Conservation (phyloP, 2,113 vertebrate genomes). For the Elanoides forficatus region DNA sequence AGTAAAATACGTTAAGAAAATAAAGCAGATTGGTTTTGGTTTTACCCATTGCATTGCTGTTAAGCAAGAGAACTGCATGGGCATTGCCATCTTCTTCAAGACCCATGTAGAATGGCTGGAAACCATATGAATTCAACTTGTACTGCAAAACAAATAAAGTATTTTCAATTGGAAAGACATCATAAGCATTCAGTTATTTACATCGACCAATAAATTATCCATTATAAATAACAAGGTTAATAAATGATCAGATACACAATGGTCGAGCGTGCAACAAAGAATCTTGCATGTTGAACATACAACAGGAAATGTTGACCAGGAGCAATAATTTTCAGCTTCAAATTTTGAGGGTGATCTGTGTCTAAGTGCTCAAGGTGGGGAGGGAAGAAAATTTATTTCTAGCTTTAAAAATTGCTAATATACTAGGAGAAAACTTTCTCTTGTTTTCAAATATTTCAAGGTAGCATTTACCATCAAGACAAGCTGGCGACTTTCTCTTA, state of each 20-base stretch:
- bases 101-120: conserved; percentile 91
- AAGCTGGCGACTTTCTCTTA: background rate
- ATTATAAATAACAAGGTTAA: background rate
- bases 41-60: conserved; percentile 95
- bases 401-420: background rate
- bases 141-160: conserved; percentile 63
- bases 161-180: background rate
- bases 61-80: conserved; percentile 87
- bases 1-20: background rate
- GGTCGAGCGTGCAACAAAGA: rapidly evolving
- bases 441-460: background rate
- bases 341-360: background rate
- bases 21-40: background rate
- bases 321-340: background rate
- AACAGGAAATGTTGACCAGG: background rate
- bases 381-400: background rate
- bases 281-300: too few species aligned
- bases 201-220: background rate
- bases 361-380: background rate
- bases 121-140: conserved; percentile 84
- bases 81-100: conserved; percentile 80
- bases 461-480: background rate
- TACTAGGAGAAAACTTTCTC: background rate
- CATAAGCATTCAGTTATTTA: rapidly evolving
- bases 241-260: too few species aligned